phyloP scores from a whole-genome alignment of 2,113 vertebrate genomes.

The Chaenogobius annularis region DNA sequence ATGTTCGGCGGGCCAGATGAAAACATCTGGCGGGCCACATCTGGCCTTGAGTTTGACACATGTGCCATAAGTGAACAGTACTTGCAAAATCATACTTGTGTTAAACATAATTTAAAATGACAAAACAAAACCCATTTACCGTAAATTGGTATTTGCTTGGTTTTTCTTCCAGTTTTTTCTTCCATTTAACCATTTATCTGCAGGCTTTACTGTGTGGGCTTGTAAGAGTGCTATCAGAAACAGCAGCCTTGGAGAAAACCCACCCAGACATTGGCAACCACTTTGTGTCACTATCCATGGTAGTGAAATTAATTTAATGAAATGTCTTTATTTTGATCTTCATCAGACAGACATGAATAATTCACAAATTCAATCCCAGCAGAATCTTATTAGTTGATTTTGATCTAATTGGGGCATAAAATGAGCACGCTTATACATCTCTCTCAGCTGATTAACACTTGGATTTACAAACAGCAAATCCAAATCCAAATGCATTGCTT shows the following conservation, averaged over 20 bases:
- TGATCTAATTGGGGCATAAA: neutral
- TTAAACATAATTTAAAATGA: too few relatives aligned
- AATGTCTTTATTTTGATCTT: neutral
- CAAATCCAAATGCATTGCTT: neutral
- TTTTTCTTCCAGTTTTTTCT: too few relatives aligned
- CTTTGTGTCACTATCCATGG: neutral
- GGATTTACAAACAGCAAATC: neutral
- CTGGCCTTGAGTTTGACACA: too few relatives aligned
- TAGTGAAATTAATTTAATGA: neutral
- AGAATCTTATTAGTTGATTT: neutral
- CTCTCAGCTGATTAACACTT: slow-evolving; percentile 1
- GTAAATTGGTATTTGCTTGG: too few relatives aligned
- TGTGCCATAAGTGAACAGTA: too few relatives aligned
- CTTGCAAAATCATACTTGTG: too few relatives aligned
- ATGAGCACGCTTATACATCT: neutral
- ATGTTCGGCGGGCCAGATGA: too few relatives aligned
- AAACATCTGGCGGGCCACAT: too few relatives aligned
- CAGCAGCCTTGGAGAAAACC: neutral
- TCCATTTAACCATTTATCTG: too few relatives aligned
- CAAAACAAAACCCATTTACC: too few relatives aligned
- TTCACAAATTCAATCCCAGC: neutral
- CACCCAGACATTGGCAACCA: neutral
- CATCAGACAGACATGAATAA: neutral
- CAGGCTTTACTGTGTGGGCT: too few relatives aligned
- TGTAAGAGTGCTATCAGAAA: too few relatives aligned